Conservation (phyloP, 1,140 invertebrate genomes). For the Psilanteris sp. region DNA sequence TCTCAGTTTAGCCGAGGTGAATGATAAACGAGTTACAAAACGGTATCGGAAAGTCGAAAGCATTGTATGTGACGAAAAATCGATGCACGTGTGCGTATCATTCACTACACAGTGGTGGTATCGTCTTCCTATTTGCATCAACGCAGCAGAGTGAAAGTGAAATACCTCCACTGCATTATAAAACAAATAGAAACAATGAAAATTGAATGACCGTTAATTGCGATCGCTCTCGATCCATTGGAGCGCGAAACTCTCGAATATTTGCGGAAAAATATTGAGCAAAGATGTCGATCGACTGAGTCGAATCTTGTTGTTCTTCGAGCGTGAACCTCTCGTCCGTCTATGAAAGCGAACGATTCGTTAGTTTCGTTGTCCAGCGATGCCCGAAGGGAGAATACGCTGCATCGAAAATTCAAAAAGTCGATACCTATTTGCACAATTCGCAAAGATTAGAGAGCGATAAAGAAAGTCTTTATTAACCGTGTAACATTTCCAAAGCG, state of each 20-base stretch:
- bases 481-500: conserved; percentile 22
- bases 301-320: conserved; percentile 18
- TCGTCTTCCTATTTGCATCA: conserved; percentile 71
- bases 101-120: conserved; percentile 61
- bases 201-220: conserved; percentile 65
- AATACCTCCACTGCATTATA: conserved; percentile 49
- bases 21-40: conserved; percentile 51
- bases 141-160: conserved; percentile 70
- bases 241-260: conserved; percentile 46
- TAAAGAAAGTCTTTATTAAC: conserved; percentile 56
- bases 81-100: conserved; percentile 55
- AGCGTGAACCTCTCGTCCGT: conserved; percentile 20
- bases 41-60: conserved; percentile 55
- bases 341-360: conserved; percentile 32
- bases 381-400: conserved; percentile 19
- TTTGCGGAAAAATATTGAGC: conserved; percentile 32
- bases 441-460: conserved; percentile 59
- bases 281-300: neutral
- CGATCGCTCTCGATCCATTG: conserved; percentile 43
- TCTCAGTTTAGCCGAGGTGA: conserved; percentile 12
- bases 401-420: conserved; percentile 11
- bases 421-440: conserved; percentile 36
- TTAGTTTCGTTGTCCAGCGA: conserved; percentile 40
- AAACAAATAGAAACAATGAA: conserved; percentile 61
- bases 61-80: conserved; percentile 39